Conservation (phyloP, 2,888 invertebrate genomes). For the Linyphia triangularis region DNA sequence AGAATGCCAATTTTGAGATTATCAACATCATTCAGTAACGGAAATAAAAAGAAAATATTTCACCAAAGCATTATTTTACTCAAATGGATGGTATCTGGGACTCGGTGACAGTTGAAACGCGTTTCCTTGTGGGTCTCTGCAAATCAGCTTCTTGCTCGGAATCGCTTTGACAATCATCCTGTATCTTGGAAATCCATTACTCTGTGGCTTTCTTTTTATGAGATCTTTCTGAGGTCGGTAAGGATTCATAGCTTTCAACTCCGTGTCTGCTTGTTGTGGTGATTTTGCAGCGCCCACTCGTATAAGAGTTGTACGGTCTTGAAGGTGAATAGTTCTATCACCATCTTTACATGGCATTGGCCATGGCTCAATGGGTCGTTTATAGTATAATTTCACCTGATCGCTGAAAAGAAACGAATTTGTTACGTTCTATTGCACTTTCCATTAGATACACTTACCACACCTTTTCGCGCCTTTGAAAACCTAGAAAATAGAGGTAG, state of each 20-base stretch:
- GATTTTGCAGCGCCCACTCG: neutral
- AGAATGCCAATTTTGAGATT: too few species aligned
- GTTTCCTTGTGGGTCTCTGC: slow-evolving; percentile 18
- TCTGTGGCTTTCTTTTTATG: neutral
- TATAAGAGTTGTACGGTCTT: slow-evolving; percentile 7
- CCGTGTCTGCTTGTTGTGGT: neutral
- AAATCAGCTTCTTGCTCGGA: neutral
- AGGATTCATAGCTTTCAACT: neutral
- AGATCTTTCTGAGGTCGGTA: neutral
- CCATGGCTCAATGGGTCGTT: slow-evolving; percentile 32
- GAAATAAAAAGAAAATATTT: neutral
- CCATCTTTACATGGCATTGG: slow-evolving; percentile 63
- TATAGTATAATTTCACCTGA: neutral
- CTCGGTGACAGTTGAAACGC: slow-evolving; percentile 15
- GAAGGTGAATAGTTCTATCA: neutral
- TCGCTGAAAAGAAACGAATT: neutral
- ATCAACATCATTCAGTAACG: too few species aligned
- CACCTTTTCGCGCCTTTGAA: too few species aligned
- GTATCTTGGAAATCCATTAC: neutral
- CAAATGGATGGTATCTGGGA: slow-evolving; percentile 38
- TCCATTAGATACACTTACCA: too few species aligned
- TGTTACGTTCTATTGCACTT: too few species aligned
- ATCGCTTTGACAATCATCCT: slow-evolving; percentile 7
- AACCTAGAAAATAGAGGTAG: too few species aligned
- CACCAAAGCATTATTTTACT: neutral